Evolutionary conservation across 2,797 vertebrate genomes (phyloP).

Genomic region (Xerus rutilus): DNA sequence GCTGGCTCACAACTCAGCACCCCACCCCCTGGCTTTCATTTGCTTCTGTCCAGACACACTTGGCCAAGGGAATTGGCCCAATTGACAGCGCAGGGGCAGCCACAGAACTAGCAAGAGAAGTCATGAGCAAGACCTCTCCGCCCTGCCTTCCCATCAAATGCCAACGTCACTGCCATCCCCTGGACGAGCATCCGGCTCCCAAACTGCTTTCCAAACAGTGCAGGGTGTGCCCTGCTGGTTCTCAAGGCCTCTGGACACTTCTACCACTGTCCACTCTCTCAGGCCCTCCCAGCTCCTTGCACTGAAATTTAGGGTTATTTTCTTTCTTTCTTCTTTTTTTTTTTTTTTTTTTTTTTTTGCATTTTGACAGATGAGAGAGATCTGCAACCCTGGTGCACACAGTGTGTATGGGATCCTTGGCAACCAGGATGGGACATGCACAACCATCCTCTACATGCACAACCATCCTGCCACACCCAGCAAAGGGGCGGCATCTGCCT

Average conservation of each 20-base stretch:
- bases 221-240: fast-evolving
- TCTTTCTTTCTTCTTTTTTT: neutral
- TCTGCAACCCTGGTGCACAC: no score
- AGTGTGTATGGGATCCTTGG: fast-evolving
- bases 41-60: neutral
- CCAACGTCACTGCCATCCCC: fast-evolving
- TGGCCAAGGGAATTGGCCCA: fast-evolving
- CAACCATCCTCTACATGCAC: neutral
- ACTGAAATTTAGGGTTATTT: neutral
- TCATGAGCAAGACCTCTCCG: neutral
- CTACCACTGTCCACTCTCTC: neutral
- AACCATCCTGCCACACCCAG: neutral
- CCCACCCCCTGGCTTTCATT: fast-evolving
- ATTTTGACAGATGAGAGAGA: neutral
- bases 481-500: neutral
- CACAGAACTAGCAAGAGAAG: neutral
- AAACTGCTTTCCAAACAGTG: fast-evolving
- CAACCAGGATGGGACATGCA: neutral
- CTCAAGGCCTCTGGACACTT: neutral
- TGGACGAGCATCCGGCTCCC: neutral
- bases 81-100: fast-evolving
- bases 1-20: neutral
- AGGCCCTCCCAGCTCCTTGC: neutral
- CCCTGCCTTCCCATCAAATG: fast-evolving
- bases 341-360: neutral